These are phyloP conservation scores for Pipra filicauda DNA, from an alignment of 2,113 vertebrate species.

Conservation along the genomic window DNA sequence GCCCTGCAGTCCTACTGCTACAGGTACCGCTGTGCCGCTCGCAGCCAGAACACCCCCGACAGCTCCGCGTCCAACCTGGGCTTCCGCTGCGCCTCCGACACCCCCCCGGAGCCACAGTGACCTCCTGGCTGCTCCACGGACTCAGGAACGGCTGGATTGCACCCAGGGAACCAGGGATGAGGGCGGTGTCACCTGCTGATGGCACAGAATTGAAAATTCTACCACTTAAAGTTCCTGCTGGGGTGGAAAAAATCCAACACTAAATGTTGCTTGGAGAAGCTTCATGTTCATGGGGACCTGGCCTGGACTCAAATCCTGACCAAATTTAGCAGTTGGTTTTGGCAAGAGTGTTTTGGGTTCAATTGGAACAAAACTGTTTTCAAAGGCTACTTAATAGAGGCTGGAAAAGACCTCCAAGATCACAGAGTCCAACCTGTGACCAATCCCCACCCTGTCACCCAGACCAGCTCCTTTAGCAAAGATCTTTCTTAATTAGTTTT, in stretches of 20 bases:
- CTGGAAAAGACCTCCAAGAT: background rate
- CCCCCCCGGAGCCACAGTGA: background rate
- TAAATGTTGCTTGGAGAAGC: rapidly evolving
- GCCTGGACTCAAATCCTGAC: background rate
- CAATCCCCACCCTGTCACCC: background rate
- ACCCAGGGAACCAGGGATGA: rapidly evolving
- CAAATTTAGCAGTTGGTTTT: background rate
- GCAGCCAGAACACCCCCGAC: conserved; percentile 95
- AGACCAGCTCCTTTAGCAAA: background rate
- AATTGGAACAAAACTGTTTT: background rate
- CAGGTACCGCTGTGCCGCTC: conserved; percentile 93
- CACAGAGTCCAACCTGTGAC: background rate
- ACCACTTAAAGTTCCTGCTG: background rate
- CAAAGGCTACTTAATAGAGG: background rate
- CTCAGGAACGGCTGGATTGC: rapidly evolving
- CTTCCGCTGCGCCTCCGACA: conserved; percentile 86
- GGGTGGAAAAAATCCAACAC: background rate
- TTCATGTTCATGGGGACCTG: rapidly evolving
- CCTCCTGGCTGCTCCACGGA: rapidly evolving
- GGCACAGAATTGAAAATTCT: background rate
- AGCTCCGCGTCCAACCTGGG: conserved; percentile 95
- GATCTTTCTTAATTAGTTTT: background rate
- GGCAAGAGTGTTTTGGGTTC: background rate
- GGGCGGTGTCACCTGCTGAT: rapidly evolving
- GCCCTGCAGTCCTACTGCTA: conserved; percentile 91